Base-by-base conservation (phyloP, 1,140 invertebrate genomes). In the Drosophila seguyi region DNA sequence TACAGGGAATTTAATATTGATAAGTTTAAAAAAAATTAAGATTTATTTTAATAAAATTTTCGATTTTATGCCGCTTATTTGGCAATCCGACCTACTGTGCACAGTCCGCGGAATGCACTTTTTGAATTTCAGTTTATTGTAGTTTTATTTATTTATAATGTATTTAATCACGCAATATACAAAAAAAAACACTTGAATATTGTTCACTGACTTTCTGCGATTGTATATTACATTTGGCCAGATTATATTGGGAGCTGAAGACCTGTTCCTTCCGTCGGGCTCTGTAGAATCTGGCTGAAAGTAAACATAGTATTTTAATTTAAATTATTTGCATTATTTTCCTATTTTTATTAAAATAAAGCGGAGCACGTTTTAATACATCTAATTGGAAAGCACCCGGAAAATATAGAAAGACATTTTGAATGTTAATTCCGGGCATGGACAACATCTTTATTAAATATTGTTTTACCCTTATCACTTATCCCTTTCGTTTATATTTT, bases 361-460 rank as follows among this genome's bases (percentile, higher is more conserved):
- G 41, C 27, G 55, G 38, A 60, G 57, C 36, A 63, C 29, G 61
- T 29, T 22, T 60, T 29, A 18, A 53, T 36, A 22, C 14, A 31
- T 31, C 6, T 41, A 63, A 25, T 38, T 41, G n/a, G 10, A 25
- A 47, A 61, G 42, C 22, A 36, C 44, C 22, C 18, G 36, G 60
- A 13, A 57, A 72, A 20, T 36, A 39, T 22, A 25, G 34, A 34
- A 10, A 47, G 13, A 59, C 22, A 62, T 53, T n/a, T 71, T 72
- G 27, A 57, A 55, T 78, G 22, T 65, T 57, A 66, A 44, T 66
- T 50, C 42, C 59, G 50, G 58, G 38, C 44, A 47, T 75, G n/a
- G 18, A n/a, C 29, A 48, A 20, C 16, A 22, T 27, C 11, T 6
- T 14, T 6, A 31, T 27, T 8, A 27, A 42, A 34, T 44, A 13